Evolutionary conservation across 2,113 vertebrate genomes (phyloP), one percentile per base, ranked within the genome.

Genomic region (Dermatemys mawii): DNA sequence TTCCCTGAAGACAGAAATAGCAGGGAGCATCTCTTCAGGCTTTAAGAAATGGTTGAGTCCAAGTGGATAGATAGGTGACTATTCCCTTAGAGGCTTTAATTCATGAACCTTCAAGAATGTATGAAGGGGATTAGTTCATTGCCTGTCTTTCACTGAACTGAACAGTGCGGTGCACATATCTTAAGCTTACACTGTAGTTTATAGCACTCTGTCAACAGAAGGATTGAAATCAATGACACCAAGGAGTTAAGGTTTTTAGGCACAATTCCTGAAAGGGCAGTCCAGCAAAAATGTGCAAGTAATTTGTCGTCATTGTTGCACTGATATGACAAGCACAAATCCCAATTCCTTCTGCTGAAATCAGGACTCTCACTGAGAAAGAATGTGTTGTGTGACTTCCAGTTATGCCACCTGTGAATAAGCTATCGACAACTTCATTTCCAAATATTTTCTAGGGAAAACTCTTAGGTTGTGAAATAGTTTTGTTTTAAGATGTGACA

Each of bases 381-480:
- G 81, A 91, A 89, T 5, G 2, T 86, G 78, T 60, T 83, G 41
- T 44, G 57, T 51, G 90, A 95, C 70, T 94, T 80, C 26, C 60
- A 89, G 82, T 85, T 85, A 94, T 44, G 84, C 81, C 57, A 90
- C 84, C 91, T 73, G 83, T 84, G 89, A 96, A 89, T 90, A 92
- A 96, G 82, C 81, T 94, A 95, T 87, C 55, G 92, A 93, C 67
- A 96, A 41, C 35, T 96, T 93, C 24, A 95, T 83, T 87, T 93
- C 79, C 49, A 97, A 93, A 54, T 86, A 83, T 81, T 94, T 97
- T 82, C 84, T 48, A 86, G 32, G 54, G 48, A 95, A 82, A 96
- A 70, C n/a, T 83, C 86, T 90, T n/a, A 76, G 35, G n/a, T 9
- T 92, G 49, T 94, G 60, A 97, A 96, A 97, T 78, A 73, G 60